Conservation (phyloP, 2,888 invertebrate species). For the Hetaerina titia region DNA sequence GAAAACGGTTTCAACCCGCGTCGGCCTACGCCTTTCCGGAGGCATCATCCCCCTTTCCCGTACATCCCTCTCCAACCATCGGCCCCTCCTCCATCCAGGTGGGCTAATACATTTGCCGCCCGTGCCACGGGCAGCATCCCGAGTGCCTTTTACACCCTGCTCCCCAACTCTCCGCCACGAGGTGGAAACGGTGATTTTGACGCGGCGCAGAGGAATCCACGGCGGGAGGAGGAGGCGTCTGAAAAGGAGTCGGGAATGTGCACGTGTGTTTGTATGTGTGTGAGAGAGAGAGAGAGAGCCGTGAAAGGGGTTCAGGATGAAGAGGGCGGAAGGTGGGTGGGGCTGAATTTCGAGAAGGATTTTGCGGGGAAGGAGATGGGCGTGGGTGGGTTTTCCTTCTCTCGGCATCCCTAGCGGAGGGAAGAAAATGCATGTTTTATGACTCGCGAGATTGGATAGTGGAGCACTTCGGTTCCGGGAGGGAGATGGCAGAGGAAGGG, state of each 20-base stretch:
- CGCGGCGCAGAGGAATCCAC: not conserved
- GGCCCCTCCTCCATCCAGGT: not conserved
- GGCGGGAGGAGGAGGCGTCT: not conserved
- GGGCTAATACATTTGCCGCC: conserved; percentile 1
- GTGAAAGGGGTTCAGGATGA: conserved; percentile 39
- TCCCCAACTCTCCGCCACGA: not conserved
- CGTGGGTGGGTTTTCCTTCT: not conserved
- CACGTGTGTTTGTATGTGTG: no score
- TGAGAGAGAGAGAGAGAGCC: not conserved
- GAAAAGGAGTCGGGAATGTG: not conserved
- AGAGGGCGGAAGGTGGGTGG: not conserved
- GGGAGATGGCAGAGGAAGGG: not conserved
- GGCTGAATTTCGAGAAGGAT: not conserved
- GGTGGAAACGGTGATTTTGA: not conserved
- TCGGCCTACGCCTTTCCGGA: no score
- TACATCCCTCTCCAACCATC: not conserved
- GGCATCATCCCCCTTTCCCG: no score
- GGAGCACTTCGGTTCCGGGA: conserved; percentile 41
- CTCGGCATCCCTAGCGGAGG: conserved; percentile 42
- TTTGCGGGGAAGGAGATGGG: not conserved
- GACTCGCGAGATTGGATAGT: conserved; percentile 61
- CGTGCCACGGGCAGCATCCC: not conserved
- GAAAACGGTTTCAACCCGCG: not conserved
- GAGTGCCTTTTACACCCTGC: not conserved
- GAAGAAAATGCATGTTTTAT: conserved; percentile 58